Percentiles rank a stretch among this genome's conserved stretches.
Evolutionary conservation across 2,888 invertebrate species (phyloP).

Genomic region (Troides helena): DNA sequence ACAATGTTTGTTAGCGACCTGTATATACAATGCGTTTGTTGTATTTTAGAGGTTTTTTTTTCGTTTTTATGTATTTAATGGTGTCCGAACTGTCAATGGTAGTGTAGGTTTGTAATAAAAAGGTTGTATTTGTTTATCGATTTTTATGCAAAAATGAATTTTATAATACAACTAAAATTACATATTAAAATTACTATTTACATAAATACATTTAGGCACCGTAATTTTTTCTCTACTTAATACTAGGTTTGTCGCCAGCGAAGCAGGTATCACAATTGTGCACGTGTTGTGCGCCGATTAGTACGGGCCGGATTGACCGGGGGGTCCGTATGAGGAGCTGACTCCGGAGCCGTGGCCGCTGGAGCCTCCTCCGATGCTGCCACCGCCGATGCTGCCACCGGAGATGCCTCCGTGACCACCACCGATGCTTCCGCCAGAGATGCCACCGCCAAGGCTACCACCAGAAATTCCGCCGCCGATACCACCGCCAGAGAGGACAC

Average conservation of each 20-base stretch:
- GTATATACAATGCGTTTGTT: conserved; percentile 2
- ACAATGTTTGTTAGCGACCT: conserved; percentile 20
- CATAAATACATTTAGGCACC: conserved; percentile 81
- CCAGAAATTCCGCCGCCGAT: conserved; percentile 42
- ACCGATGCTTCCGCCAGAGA: conserved; percentile 44
- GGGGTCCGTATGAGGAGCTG: conserved; percentile 83
- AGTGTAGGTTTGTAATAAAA: conserved; percentile 35
- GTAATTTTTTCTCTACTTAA: conserved; percentile 80
- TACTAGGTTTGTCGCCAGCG: conserved; percentile 74
- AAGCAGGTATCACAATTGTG: conserved; percentile 76
- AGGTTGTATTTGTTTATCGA: conserved; percentile 54
- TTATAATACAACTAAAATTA: conserved; percentile 77
- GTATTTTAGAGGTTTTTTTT: background rate
- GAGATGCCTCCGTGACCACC: conserved; percentile 47
- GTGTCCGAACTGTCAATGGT: conserved; percentile 8
- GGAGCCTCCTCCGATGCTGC: conserved; percentile 47
- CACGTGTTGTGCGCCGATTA: conserved; percentile 62
- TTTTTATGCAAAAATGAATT: conserved; percentile 76
- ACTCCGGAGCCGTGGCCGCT: conserved; percentile 65
- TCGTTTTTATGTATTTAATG: background rate
- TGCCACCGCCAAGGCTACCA: conserved; percentile 49
- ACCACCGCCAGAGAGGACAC: conserved; percentile 44
- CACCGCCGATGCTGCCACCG: conserved; percentile 45
- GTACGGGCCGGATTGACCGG: conserved; percentile 85
- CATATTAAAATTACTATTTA: conserved; percentile 80